These are phyloP conservation scores for Lepidurus apus DNA, from an alignment of 1,140 invertebrate species.

Conservation along the genomic window DNA sequence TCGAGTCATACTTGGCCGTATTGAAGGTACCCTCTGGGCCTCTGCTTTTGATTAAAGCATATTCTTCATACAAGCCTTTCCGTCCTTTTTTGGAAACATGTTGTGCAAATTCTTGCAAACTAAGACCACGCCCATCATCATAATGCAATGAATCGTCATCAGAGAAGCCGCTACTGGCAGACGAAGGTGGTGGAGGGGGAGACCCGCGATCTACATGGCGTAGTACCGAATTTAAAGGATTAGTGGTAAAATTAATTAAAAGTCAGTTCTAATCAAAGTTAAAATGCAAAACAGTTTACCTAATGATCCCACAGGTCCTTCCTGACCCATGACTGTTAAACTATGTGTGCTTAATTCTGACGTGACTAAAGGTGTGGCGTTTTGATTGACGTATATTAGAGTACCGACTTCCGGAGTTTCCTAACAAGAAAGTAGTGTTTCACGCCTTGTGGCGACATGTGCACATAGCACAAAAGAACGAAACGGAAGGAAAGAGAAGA, in stretches of 20 bases:
- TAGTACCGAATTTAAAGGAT: too few species aligned
- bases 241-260: too few species aligned
- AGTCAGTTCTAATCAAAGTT: too few species aligned
- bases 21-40: conserved; percentile 78
- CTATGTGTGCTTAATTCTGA: conserved; percentile 11
- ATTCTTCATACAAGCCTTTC: conserved; percentile 74
- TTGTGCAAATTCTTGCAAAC: conserved; percentile 69
- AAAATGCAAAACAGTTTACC: neutral
- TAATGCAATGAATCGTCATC: conserved; percentile 79
- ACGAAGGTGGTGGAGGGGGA: conserved; percentile 60
- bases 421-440: neutral
- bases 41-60: conserved; percentile 73
- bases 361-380: conserved; percentile 16
- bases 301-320: conserved; percentile 13
- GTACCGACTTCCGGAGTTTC: conserved; percentile 10
- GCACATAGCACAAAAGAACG: neutral
- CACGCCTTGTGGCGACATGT: neutral
- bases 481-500: neutral
- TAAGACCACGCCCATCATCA: conserved; percentile 55
- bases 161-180: conserved; percentile 75
- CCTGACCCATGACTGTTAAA: conserved; percentile 5
- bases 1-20: conserved; percentile 37
- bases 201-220: conserved; percentile 44
- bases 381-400: conserved; percentile 15
- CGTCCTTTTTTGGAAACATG: conserved; percentile 66